Conservation (phyloP, 2,113 vertebrate species). For the Corydoras sp. region DNA sequence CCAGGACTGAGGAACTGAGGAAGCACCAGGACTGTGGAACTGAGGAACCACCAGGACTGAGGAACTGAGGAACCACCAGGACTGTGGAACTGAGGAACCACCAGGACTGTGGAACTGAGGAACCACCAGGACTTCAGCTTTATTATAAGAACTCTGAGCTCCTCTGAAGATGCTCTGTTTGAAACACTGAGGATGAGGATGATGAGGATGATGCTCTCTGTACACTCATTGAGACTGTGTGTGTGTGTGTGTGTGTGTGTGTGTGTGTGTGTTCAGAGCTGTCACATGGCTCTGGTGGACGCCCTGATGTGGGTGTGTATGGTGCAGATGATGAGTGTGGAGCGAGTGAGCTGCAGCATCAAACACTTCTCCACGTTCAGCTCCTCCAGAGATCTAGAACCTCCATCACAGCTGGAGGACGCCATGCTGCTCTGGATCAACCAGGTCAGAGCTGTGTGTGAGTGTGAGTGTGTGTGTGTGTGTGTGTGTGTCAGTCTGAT, state of each 20-base stretch:
- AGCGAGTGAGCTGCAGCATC: constrained; percentile 79
- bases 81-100: no score
- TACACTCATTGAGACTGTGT: neutral
- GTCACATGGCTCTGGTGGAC: constrained; percentile 83
- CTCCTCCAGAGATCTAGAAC: constrained; percentile 78
- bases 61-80: no score
- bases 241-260: no score
- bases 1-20: no score
- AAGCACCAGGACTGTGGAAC: no score
- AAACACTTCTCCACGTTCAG: constrained; percentile 80
- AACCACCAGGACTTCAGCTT: no score
- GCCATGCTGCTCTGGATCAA: constrained; percentile 89
- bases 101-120: no score
- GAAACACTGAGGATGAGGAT: neutral
- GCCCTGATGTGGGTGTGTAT: constrained; percentile 83
- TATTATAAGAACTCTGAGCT: no score
- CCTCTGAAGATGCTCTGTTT: no score
- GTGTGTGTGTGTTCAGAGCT: constrained; percentile 57
- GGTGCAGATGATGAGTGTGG: constrained; percentile 82
- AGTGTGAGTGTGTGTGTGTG: neutral
- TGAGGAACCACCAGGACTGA: no score
- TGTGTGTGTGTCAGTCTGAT: constrained; percentile 22
- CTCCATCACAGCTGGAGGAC: constrained; percentile 79
- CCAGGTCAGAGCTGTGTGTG: constrained; percentile 75
- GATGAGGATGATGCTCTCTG: no score